These are phyloP conservation scores for Lycocerus yunnanus DNA, from an alignment of 2,888 invertebrate genomes.

Conservation along the genomic window DNA sequence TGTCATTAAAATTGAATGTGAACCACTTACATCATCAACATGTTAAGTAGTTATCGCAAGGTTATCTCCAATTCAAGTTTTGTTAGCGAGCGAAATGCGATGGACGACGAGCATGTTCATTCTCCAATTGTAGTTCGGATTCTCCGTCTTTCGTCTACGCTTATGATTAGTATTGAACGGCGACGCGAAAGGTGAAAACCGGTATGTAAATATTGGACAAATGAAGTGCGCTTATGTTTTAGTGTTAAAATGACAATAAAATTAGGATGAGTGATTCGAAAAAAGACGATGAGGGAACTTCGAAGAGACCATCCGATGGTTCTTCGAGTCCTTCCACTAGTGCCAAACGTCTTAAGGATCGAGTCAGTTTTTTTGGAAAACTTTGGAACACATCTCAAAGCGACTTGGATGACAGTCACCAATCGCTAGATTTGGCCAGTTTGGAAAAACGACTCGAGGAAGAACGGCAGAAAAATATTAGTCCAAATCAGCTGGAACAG, in stretches of 20 bases:
- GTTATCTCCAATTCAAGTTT: conserved; percentile 14
- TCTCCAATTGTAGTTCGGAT: conserved; percentile 33
- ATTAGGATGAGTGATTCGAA: conserved; percentile 37
- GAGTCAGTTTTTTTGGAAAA: conserved; percentile 81
- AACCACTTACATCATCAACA: conserved; percentile 25
- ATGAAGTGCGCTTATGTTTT: conserved; percentile 24
- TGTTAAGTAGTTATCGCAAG: conserved; percentile 25
- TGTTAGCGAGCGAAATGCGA: conserved; percentile 21
- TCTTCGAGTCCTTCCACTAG: conserved; percentile 50
- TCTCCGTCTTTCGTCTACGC: conserved; percentile 38
- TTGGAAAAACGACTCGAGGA: conserved; percentile 43
- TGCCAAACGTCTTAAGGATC: conserved; percentile 65
- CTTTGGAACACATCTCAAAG: conserved; percentile 66
- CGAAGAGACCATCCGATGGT: conserved; percentile 42
- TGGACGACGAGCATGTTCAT: conserved; percentile 38
- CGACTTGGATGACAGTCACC: conserved; percentile 13
- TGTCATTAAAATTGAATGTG: conserved; percentile 10
- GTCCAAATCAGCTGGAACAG: conserved; percentile 59
- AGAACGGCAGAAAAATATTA: conserved; percentile 43
- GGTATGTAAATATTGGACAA: conserved; percentile 15
- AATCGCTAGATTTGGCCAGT: conserved; percentile 35
- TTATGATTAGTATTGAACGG: conserved; percentile 50
- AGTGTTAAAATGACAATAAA: conserved; percentile 14
- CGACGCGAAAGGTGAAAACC: conserved; percentile 41
- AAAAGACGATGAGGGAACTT: conserved; percentile 44